Percentiles rank a stretch among this genome's conserved stretches.
phyloP scores from a whole-genome alignment of 2,888 invertebrate genomes.

The Hypolimnas misippus region DNA sequence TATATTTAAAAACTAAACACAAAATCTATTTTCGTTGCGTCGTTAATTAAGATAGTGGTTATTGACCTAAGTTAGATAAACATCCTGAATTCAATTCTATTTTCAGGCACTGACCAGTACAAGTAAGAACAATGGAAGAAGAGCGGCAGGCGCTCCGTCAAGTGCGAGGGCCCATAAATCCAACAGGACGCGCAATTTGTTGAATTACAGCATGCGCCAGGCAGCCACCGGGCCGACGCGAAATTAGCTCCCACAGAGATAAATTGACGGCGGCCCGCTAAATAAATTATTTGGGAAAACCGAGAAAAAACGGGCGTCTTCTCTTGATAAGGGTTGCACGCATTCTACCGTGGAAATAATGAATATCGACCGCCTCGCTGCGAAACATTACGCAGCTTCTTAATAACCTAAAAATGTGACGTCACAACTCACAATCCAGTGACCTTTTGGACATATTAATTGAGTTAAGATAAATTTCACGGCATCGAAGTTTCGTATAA shows the following conservation, averaged over 20 bases:
- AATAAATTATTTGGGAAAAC: conserved; percentile 85
- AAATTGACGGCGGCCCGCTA: conserved; percentile 82
- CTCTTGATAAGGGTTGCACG: conserved; percentile 82
- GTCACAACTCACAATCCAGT: background rate
- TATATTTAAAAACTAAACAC: background rate
- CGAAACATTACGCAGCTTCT: conserved; percentile 40
- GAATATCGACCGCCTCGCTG: conserved; percentile 70
- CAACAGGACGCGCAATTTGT: conserved; percentile 82
- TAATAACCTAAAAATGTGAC: conserved; percentile 12
- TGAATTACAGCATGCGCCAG: conserved; percentile 84
- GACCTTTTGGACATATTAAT: conserved; percentile 25
- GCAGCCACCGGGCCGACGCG: conserved; percentile 82
- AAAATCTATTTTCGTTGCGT: background rate
- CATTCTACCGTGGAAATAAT: conserved; percentile 71
- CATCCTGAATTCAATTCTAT: conserved; percentile 44
- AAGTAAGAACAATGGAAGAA: conserved; percentile 78
- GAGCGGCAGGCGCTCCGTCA: conserved; percentile 75
- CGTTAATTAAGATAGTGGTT: conserved; percentile 38
- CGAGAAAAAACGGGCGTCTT: conserved; percentile 83
- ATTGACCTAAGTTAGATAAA: conserved; percentile 33
- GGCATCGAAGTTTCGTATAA: conserved; percentile 39
- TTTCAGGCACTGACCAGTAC: conserved; percentile 61
- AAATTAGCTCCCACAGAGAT: conserved; percentile 84
- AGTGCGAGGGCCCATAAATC: conserved; percentile 79
- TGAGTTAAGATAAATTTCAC: conserved; percentile 43